Evolutionary conservation across 2,797 vertebrate species (phyloP).

Genomic region (Vireo griseus): DNA sequence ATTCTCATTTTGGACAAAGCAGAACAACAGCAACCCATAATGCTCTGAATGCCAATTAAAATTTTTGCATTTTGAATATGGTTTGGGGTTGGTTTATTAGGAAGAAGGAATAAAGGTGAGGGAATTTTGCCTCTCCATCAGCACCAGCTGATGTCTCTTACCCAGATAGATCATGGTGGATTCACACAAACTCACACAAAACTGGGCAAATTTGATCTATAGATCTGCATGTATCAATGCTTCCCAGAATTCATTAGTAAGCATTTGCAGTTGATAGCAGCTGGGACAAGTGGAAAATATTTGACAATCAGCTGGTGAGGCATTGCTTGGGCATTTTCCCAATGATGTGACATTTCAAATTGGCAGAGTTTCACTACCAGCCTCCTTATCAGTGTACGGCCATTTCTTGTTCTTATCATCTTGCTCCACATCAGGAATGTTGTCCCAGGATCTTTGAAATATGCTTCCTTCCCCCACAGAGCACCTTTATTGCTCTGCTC

Average conservation of each 20-base stretch:
- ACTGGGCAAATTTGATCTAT: background rate
- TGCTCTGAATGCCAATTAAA: background rate
- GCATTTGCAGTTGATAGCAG: background rate
- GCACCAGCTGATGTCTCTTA: background rate
- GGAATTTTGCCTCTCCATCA: background rate
- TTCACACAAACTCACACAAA: background rate
- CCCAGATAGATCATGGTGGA: accelerated
- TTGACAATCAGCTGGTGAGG: background rate
- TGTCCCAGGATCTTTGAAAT: background rate
- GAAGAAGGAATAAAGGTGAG: background rate
- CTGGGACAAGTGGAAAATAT: background rate
- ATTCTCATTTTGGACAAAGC: background rate
- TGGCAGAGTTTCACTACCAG: background rate
- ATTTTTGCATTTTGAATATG: background rate
- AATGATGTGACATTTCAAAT: background rate
- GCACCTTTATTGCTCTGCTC: background rate
- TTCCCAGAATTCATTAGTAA: background rate
- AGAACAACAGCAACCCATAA: background rate
- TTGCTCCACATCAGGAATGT: background rate
- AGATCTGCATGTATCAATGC: background rate
- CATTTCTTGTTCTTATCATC: background rate
- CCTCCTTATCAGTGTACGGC: background rate
- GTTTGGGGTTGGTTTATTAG: background rate
- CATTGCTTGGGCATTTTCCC: background rate
- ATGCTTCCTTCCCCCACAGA: background rate